Evolutionary conservation across 2,797 vertebrate species (phyloP).

Genomic region (Arvicola amphibius): DNA sequence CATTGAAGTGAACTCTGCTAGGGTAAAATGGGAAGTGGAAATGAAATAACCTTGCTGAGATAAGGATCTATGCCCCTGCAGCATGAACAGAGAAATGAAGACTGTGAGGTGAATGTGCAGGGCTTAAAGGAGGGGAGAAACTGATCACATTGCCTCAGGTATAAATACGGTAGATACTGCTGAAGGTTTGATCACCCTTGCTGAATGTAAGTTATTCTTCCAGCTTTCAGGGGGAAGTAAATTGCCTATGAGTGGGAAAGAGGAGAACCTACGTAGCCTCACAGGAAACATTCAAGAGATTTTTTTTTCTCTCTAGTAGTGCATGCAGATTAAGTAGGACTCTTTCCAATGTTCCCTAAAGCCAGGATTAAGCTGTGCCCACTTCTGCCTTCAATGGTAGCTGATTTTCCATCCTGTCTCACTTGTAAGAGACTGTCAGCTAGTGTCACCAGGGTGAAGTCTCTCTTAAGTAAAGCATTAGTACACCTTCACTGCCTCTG

Average conservation of each 20-base stretch:
- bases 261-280: conserved; percentile 11
- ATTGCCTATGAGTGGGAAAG: conserved; percentile 82
- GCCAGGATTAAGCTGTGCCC: conserved; percentile 55
- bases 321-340: conserved; percentile 70
- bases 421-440: conserved; percentile 67
- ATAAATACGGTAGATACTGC: conserved; percentile 84
- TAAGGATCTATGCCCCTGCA: background rate
- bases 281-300: conserved; percentile 76
- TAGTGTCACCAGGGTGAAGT: conserved; percentile 81
- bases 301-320: conserved; percentile 62
- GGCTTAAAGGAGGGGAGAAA: conserved; percentile 59
- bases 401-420: conserved; percentile 79
- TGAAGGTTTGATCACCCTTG: conserved; percentile 82
- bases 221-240: conserved; percentile 81
- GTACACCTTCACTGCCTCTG: conserved; percentile 79
- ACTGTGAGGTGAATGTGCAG: background rate
- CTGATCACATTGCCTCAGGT: conserved; percentile 69
- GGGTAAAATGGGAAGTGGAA: background rate
- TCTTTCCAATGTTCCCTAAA: conserved; percentile 76
- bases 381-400: conserved; percentile 74
- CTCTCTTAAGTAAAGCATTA: conserved; percentile 82
- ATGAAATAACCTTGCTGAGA: conserved; percentile 6
- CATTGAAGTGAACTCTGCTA: background rate
- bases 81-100: conserved; percentile 27
- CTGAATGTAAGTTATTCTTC: conserved; percentile 79